These are phyloP conservation scores for Arrhamphus sclerolepis DNA, from an alignment of 2,797 vertebrate genomes.

Conservation along the genomic window DNA sequence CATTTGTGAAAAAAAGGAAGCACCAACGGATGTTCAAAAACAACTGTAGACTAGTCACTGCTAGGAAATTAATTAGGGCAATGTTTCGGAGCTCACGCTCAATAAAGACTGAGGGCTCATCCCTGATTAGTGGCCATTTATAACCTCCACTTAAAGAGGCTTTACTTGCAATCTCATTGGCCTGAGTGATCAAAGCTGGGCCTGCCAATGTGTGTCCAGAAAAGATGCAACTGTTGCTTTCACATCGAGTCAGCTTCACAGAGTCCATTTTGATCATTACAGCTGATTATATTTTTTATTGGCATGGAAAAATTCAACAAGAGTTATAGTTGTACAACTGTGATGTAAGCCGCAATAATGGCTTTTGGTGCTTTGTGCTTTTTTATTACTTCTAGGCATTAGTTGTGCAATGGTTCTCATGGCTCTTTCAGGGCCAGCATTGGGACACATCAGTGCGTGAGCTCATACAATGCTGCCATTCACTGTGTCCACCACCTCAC, in stretches of 20 bases:
- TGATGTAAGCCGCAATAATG: conserved; percentile 16
- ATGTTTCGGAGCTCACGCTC: conserved; percentile 76
- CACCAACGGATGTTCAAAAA: conserved; percentile 57
- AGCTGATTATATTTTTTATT: background rate
- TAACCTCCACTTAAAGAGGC: conserved; percentile 76
- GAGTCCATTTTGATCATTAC: conserved; percentile 8
- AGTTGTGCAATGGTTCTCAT: conserved; percentile 53
- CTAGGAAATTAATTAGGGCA: conserved; percentile 79
- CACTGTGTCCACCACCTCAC: conserved; percentile 74
- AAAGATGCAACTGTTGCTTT: conserved; percentile 39
- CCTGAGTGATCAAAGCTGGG: conserved; percentile 57
- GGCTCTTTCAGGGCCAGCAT: conserved; percentile 48
- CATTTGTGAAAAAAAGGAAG: conserved; percentile 44
- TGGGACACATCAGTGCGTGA: conserved; percentile 75
- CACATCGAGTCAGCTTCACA: conserved; percentile 27
- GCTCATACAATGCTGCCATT: conserved; percentile 83
- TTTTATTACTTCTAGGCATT: conserved; percentile 55
- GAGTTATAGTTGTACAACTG: conserved; percentile 2
- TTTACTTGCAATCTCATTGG: conserved; percentile 72
- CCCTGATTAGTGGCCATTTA: conserved; percentile 81
- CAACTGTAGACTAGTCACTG: conserved; percentile 56
- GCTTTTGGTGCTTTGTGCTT: conserved; percentile 36
- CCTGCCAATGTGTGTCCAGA: conserved; percentile 34
- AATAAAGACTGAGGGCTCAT: conserved; percentile 77
- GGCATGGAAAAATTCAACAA: conserved; percentile 8